phyloP scores from a whole-genome alignment of 2,113 vertebrate genomes.

The Elgaria multicarinata region DNA sequence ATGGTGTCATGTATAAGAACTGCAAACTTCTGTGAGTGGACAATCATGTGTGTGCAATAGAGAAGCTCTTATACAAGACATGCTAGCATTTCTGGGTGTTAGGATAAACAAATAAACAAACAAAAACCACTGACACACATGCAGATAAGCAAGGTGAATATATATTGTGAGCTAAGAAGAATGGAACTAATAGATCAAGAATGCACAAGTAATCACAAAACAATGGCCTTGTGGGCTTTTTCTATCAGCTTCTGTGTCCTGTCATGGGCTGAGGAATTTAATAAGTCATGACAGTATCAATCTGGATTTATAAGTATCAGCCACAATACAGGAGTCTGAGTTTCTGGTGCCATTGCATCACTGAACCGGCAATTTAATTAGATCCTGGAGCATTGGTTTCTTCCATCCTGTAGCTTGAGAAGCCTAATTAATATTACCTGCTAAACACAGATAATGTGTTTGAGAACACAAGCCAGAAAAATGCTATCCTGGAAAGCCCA shows the following conservation, averaged over 20 bases:
- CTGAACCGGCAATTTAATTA: neutral
- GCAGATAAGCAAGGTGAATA: neutral
- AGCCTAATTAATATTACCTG: slow-evolving; percentile 7
- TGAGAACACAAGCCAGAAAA: neutral
- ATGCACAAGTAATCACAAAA: neutral
- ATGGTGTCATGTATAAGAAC: too few relatives aligned
- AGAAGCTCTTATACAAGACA: neutral
- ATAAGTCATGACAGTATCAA: neutral
- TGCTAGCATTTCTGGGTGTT: neutral
- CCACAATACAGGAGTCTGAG: neutral
- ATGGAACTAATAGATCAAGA: neutral
- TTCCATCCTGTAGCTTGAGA: neutral
- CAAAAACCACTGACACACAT: neutral
- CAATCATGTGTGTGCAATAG: too few relatives aligned
- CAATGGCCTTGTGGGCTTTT: neutral
- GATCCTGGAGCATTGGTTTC: neutral
- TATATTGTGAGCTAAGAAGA: neutral
- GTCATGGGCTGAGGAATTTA: neutral
- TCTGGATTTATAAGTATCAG: slow-evolving; percentile 7
- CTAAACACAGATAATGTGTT: neutral
- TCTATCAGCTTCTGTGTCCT: neutral
- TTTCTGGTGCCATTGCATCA: neutral
- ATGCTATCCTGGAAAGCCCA: neutral
- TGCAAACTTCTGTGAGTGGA: too few relatives aligned
- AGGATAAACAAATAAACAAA: neutral